Evolutionary conservation across 1,140 invertebrate genomes (phyloP).

Genomic region (Lepeophtheirus salmonis): DNA sequence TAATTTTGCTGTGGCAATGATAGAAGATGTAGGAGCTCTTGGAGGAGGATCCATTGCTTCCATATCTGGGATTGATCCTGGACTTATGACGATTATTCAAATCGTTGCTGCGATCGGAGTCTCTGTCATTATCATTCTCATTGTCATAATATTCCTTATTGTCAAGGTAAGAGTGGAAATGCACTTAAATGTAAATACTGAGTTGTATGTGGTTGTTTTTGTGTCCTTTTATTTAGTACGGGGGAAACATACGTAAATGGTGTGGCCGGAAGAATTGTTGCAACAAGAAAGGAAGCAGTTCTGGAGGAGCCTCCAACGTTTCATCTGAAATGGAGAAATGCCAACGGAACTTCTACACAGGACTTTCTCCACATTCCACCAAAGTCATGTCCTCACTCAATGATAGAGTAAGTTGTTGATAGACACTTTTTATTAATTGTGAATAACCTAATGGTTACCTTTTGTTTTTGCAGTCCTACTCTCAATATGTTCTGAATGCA

Average conservation of each 20-base stretch:
- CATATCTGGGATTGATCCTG: background rate
- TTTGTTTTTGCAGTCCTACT: background rate
- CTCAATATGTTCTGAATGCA: conserved; percentile 3
- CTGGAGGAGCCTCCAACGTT: background rate
- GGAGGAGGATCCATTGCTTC: too few species aligned
- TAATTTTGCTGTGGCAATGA: conserved; percentile 88
- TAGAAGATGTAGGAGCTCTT: background rate
- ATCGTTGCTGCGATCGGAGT: background rate
- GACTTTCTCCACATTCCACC: background rate
- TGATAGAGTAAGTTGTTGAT: conserved; percentile 3
- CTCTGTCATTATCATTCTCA: background rate
- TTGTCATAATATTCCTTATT: background rate
- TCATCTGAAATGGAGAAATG: conserved; percentile 8
- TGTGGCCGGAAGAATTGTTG: background rate
- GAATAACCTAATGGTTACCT: background rate
- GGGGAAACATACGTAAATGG: background rate
- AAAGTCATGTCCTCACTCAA: background rate
- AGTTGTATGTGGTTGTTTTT: background rate
- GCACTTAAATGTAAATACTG: too few species aligned
- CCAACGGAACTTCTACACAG: conserved; percentile 6
- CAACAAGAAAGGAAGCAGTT: background rate
- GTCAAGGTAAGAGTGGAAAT: background rate
- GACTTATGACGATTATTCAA: background rate
- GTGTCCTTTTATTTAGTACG: background rate
- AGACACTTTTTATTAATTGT: too few species aligned